Percentiles rank a stretch among this genome's conserved stretches.
Evolutionary conservation across 2,888 invertebrate genomes (phyloP).

Genomic region (Scelioninae gen. 1): DNA sequence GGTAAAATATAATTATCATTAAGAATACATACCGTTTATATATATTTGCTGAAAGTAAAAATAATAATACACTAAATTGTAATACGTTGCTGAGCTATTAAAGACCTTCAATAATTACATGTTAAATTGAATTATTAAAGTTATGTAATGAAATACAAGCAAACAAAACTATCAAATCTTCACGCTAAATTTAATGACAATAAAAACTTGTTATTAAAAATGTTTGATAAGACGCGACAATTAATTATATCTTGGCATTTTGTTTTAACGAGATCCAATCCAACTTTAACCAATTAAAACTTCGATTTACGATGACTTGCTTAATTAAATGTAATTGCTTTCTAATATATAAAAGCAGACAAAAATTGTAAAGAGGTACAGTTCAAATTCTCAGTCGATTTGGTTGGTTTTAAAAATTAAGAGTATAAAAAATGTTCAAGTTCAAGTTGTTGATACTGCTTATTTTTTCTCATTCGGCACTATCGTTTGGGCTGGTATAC

Average conservation of each 20-base stretch:
- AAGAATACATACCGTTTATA: constrained; percentile 17
- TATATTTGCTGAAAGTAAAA: too few species aligned
- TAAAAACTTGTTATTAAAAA: constrained; percentile 19
- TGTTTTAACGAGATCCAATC: constrained; percentile 34
- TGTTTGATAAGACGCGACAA: constrained; percentile 20
- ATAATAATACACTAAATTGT: too few species aligned
- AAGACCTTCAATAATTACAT: too few species aligned
- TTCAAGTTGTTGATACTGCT: neutral
- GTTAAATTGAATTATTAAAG: too few species aligned
- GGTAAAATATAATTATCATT: constrained; percentile 2
- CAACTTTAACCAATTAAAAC: constrained; percentile 35
- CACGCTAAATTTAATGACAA: constrained; percentile 21
- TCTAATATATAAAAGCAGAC: constrained; percentile 33
- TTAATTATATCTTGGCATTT: constrained; percentile 31
- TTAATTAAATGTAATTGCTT: constrained; percentile 31
- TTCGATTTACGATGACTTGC: constrained; percentile 37
- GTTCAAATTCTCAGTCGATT: neutral
- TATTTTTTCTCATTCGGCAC: too few species aligned
- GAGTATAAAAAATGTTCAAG: neutral
- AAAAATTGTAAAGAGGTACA: neutral
- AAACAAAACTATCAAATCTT: constrained; percentile 8
- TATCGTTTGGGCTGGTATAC: too few species aligned
- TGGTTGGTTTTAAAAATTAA: neutral
- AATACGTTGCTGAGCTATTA: too few species aligned
- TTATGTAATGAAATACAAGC: neutral